Base-by-base conservation (phyloP, 2,797 vertebrate genomes). In the Eulemur albifrons region DNA sequence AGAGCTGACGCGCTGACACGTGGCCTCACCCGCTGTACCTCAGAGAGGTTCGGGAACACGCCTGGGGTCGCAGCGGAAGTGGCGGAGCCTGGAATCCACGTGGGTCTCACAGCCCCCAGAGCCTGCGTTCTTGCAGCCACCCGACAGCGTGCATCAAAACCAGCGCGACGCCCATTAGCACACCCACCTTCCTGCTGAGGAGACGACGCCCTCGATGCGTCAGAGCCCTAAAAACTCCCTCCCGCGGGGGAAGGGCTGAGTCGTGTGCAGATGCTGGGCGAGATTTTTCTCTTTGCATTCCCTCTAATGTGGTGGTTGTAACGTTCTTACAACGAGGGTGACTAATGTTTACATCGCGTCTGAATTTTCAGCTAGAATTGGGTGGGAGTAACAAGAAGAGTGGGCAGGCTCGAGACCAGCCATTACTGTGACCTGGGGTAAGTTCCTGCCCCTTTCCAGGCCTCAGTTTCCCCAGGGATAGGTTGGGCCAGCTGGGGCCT, bases 241-340 rank as follows among this genome's bases (percentile, higher is more conserved):
- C 61, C 80, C 65, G 1, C 5, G 50, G 75, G 25, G 0, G 1
- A 50, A 35, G 73, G 35, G 20, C 30, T 2, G 4, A 1, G 45
- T 2, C 4, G 5, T 7, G 40, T 18, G 63, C 59, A 82, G 72
- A 65, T 12, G 8, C 69, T 4, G 18, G 81, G 45, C 35, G 59
- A 95, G 75, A 38, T 13, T 5, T 43, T 20, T 63, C 45, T 72
- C 27, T 65, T 11, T 45, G 5, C 54, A 9, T 48, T 25, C 38
- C 86, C 81, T 93, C 85, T 90, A 48, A 94, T 91, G 97, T 94
- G 95, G 97, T 59, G 67, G 25, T 54, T 15, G 15, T 10, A 30
- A 40, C 7, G 5, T 43, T 93, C 81, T 94, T 76, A 95, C 69
- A 43, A 73, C 83, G 48, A 88, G 80, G 80, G 40, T 94, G 96